phyloP scores from a whole-genome alignment of 1,140 invertebrate species.

The Chelonus insularis region DNA sequence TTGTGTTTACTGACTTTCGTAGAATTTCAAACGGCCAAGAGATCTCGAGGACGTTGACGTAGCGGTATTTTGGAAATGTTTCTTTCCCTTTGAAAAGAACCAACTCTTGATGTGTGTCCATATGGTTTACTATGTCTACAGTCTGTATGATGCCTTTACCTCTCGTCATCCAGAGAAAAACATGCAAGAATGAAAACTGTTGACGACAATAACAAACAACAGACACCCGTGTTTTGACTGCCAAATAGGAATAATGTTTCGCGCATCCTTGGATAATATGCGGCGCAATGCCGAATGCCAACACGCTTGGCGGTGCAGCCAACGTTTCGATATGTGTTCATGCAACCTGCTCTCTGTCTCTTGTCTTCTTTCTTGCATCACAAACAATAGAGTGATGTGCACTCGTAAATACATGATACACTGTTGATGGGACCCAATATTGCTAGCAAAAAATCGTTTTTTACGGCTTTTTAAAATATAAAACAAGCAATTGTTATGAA shows the following conservation, averaged over 20 bases:
- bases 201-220: conserved; percentile 39
- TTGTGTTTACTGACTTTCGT: conserved; percentile 14
- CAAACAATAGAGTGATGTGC: conserved; percentile 22
- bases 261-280: conserved; percentile 57
- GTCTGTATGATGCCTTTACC: neutral
- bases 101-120: neutral
- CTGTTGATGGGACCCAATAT: neutral
- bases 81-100: conserved; percentile 3
- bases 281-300: conserved; percentile 55
- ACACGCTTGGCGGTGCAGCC: conserved; percentile 39
- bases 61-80: conserved; percentile 16
- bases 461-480: no score
- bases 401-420: conserved; percentile 17
- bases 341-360: conserved; percentile 25
- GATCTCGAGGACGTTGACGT: conserved; percentile 24
- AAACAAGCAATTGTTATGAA: no score
- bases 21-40: conserved; percentile 19
- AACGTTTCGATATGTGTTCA: conserved; percentile 33
- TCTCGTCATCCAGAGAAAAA: conserved; percentile 16
- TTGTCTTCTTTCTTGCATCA: conserved; percentile 4
- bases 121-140: neutral
- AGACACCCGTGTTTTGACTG: conserved; percentile 46
- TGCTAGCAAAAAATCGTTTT: neutral
- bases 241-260: conserved; percentile 44
- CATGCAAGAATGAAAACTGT: conserved; percentile 36